These are phyloP conservation scores for Phymorhynchus buccinoides DNA, from an alignment of 1,140 invertebrate genomes.

Conservation along the genomic window DNA sequence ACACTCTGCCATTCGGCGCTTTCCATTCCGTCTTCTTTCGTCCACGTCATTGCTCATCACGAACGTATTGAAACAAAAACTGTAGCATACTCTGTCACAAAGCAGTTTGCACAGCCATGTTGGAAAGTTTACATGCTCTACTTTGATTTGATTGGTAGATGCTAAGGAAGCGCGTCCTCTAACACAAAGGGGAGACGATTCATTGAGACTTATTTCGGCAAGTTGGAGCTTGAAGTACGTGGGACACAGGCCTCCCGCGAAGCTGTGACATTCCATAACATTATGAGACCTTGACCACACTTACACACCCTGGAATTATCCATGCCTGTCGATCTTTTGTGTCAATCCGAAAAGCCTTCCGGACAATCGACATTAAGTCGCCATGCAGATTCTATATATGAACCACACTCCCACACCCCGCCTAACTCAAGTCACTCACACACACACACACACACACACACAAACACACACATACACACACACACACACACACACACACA, in stretches of 20 bases:
- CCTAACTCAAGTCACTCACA: no score
- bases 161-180: conserved; percentile 27
- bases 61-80: neutral
- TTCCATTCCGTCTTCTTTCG: conserved; percentile 43
- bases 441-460: no score
- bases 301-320: no score
- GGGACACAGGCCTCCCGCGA: conserved; percentile 19
- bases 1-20: conserved; percentile 60
- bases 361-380: no score
- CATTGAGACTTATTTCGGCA: neutral
- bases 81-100: neutral
- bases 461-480: no score
- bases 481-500: no score
- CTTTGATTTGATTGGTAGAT: conserved; percentile 58
- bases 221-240: conserved; percentile 26
- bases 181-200: conserved; percentile 9
- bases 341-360: no score
- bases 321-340: no score
- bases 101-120: conserved; percentile 57
- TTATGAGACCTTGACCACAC: no score
- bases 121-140: conserved; percentile 55
- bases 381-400: no score
- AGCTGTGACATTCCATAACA: neutral
- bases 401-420: no score
- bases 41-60: conserved; percentile 51